Base-by-base conservation (phyloP, 2,888 invertebrate species). In the Sphaerophoria taeniata region DNA sequence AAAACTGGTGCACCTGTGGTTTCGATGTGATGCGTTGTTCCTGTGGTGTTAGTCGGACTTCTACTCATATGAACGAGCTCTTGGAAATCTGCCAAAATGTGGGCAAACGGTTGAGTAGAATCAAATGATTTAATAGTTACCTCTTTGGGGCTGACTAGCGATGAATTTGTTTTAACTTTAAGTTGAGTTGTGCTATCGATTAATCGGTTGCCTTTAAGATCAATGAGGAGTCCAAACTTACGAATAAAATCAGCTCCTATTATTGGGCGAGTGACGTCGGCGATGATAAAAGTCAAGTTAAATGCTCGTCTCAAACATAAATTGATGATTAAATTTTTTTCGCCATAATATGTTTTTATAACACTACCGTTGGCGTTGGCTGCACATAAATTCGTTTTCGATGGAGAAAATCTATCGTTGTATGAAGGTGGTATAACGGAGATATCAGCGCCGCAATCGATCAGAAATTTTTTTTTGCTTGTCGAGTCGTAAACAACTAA, bases 371-470 rank as follows among this genome's bases (percentile, higher is more conserved):
- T 24, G 9, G 71, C n/a, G 34, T 81, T 81, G 9, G 71, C 75
- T 5, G 71, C 75, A 53, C 56, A 71, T 33, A 63, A 12, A 24
- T n/a, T 53, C 47, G 51, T 24, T 24, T 60, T 51, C 0, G 51
- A 60, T 0, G 9, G 4, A n/a, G 43, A 33, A 31, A 55, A 70
- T n/a, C 39, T n/a, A 11, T 69, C 70, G 9, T 31, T 47, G 53
- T 58, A 43, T 0, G 33, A 45, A 9, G 73, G 58, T 5, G 81
- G 75, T 16, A 87, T 12, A 0, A 82, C 84, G n/a, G 84, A 87
- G 39, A 75, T 53, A 36, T 85, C 87, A n/a, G 85, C 85, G 16
- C 79, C 72, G 47, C 51, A 56, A 31, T 79, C 72, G 14, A 72
- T 60, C 3, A 58, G 12, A 36, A 65, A 65, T 12, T 47, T 67